Conservation (phyloP, 2,888 invertebrate genomes). For the Tineola bisselliella region DNA sequence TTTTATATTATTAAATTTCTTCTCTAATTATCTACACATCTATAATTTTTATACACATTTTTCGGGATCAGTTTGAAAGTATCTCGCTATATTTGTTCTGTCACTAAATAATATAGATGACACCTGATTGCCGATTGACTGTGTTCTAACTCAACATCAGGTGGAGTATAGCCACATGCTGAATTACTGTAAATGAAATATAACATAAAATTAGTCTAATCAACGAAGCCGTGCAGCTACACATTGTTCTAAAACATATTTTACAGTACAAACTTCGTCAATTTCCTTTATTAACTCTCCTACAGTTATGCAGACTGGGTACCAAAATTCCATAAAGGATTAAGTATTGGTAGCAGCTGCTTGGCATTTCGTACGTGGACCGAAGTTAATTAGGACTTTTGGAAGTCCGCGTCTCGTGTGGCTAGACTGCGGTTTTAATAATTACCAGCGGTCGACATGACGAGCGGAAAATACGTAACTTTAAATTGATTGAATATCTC, state of each 20-base stretch:
- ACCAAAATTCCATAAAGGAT: neutral
- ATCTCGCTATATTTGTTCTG: no score
- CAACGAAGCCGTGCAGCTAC: neutral
- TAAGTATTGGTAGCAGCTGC: slow-evolving; percentile 35
- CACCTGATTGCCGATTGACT: no score
- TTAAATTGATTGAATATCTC: neutral
- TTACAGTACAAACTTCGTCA: neutral
- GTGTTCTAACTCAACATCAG: no score
- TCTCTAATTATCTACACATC: no score
- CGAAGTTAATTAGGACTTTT: slow-evolving; percentile 49
- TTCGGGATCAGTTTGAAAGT: no score
- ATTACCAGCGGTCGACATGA: slow-evolving; percentile 37
- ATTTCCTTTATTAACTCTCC: neutral
- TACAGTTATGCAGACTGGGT: neutral
- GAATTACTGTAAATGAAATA: neutral
- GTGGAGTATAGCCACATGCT: no score
- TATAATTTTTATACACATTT: no score
- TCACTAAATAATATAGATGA: no score
- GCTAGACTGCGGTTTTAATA: slow-evolving; percentile 47
- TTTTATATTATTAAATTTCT: no score
- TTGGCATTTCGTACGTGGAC: slow-evolving; percentile 31
- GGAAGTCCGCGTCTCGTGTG: slow-evolving; percentile 13
- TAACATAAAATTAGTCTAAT: neutral
- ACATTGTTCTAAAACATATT: neutral
- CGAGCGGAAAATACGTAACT: slow-evolving; percentile 15